A percentile compares a stretch with the other conserved stretches of the same genome.
These are phyloP conservation scores for Oryctes rhinoceros DNA, from an alignment of 1,140 invertebrate species.

Conservation along the genomic window DNA sequence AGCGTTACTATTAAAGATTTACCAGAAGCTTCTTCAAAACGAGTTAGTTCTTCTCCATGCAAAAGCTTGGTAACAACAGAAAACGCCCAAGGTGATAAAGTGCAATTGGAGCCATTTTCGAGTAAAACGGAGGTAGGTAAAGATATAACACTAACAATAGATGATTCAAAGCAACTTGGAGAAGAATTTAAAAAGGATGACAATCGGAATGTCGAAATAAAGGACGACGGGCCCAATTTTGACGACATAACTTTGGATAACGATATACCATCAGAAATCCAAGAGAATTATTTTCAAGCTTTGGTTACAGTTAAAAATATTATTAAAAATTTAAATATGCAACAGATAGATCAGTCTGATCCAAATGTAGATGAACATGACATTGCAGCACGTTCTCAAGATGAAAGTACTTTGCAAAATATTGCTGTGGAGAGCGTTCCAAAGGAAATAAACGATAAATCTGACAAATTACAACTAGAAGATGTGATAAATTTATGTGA, in stretches of 20 bases:
- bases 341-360: not conserved
- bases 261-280: not conserved
- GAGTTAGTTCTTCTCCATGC: too few species aligned
- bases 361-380: not conserved
- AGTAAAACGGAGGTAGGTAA: too few species aligned
- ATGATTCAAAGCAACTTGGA: too few species aligned
- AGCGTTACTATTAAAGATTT: too few species aligned
- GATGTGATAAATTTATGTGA: too few species aligned
- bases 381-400: not conserved
- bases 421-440: not conserved
- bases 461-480: too few species aligned
- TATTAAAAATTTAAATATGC: not conserved
- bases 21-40: too few species aligned
- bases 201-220: not conserved
- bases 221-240: not conserved
- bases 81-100: too few species aligned
- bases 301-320: constrained; percentile 14
- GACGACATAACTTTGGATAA: constrained; percentile 1
- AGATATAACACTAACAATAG: too few species aligned
- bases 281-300: constrained; percentile 32
- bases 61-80: too few species aligned
- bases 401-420: not conserved
- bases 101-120: too few species aligned
- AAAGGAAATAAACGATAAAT: not conserved
- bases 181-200: too few species aligned